Base-by-base conservation (phyloP, 2,888 invertebrate genomes). In the Allophyes oxyacanthae region DNA sequence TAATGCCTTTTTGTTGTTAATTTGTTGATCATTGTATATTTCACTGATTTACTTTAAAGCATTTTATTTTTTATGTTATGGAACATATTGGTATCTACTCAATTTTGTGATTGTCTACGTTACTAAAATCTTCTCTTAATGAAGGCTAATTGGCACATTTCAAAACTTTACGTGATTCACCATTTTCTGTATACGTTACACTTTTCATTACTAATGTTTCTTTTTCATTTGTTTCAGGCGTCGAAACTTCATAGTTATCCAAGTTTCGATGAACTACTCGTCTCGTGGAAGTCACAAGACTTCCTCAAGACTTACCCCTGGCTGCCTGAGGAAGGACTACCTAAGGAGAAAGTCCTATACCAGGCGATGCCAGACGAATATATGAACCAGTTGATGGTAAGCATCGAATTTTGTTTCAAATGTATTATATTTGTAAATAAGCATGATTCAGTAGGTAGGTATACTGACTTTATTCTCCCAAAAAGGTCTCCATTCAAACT, bases 211-310 rank as follows among this genome's bases (percentile, higher is more conserved):
- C 51, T 63, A 45, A 57, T 45, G 8, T 44, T 20, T 30, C 1
- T 0, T 52, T 66, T 63, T 71, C 0, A 57, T 62, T 88, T 88
- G 89, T 92, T 92, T 30, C 87, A 94, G 93, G 86, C 90, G 38
- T 63, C 43, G 32, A 79, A 82, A 67, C 75, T 89, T 51, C 88
- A 91, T 71, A 87, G 83, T 67, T 87, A 68, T 62, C 32, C 60
- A 14, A 82, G 62, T 52, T 91, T 87, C 64, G 85, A 88, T 36
- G 74, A 78, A 36, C 71, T 91, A 45, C 72, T 86, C 25, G 65
- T 51, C 14, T 63, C 68, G 26, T 91, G 87, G 88, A 80, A 81
- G 42, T 66, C 76, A n/a, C 69, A 76, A 42, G 85, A 90, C 20
- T 93, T 88, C 87, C 83, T 28, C 28, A 28, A 28, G 28, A 28